Base-by-base conservation (phyloP, 2,888 invertebrate genomes). In the Thereva nobilitata region DNA sequence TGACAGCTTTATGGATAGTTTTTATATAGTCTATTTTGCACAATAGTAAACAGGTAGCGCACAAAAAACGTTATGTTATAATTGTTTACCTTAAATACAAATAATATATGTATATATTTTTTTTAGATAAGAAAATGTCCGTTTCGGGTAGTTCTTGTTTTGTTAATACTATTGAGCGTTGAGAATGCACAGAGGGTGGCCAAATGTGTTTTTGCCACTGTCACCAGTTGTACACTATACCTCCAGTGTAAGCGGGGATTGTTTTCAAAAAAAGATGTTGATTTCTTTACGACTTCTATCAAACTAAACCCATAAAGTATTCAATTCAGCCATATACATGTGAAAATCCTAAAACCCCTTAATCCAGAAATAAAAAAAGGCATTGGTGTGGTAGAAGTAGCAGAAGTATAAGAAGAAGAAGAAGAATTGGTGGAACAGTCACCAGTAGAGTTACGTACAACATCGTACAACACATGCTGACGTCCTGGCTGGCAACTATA, bases 271-370 rank as follows among this genome's bases (percentile, higher is more conserved):
- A 72, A 73, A 75, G 81, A 81, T 81, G 81, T 82, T 81, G 80
- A 82, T 80, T 80, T 80, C 82, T 82, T 81, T 81, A 81, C 81
- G 81, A 82, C 82, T 81, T 80, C 80, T 80, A 80, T 80, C 80
- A 79, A 82, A 81, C 82, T 81, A 80, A 81, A 81, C 78, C 81
- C 80, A 81, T 81, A 81, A 81, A 81, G 80, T 79, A 81, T 80
- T 80, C 81, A 79, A 81, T 80, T 80, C 80, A 76, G 75, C 77
- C 79, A 78, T 78, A 79, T 81, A 79, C 81, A 80, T 79, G 79
- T 79, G 79, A 79, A 81, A 79, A 79, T 78, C 68, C 77, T 79
- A 78, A 80, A 78, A 64, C 69, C 71, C 69, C 71, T 77, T 79
- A 79, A 79, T 79, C 78, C 78, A 77, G 76, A 75, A 75, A 75